Evolutionary conservation across 2,888 invertebrate genomes (phyloP).

Genomic region (Sphaerophoria rueppellii): DNA sequence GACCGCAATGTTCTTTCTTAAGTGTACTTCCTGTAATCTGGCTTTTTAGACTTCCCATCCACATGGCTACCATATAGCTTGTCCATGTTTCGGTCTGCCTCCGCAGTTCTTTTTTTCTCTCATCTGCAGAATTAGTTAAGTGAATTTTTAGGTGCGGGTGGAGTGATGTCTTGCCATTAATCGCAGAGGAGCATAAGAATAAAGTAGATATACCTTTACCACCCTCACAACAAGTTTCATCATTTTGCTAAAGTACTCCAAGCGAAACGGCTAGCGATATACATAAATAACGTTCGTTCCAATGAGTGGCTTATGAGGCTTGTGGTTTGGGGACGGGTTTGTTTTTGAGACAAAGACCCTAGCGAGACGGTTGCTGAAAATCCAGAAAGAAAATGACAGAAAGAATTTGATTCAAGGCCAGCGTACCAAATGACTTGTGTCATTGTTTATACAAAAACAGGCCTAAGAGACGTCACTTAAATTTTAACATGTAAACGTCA

Average conservation of each 20-base stretch:
- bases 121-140: background rate
- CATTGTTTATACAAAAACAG: too few relatives aligned
- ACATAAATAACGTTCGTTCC: conserved; percentile 39
- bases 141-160: background rate
- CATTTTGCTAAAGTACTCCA: conserved; percentile 38
- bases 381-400: background rate
- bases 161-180: background rate
- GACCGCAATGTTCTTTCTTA: background rate
- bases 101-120: background rate
- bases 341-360: conserved; percentile 10
- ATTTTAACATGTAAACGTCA: too few relatives aligned
- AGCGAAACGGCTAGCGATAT: conserved; percentile 50
- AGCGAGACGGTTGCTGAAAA: background rate
- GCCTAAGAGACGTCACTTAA: too few relatives aligned
- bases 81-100: conserved; percentile 1
- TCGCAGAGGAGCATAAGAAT: background rate
- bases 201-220: conserved; percentile 13
- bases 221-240: conserved; percentile 41
- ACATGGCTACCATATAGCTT: conserved; percentile 23
- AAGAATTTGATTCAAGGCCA: background rate
- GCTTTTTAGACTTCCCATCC: background rate
- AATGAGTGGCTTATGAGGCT: conserved; percentile 57
- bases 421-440: background rate
- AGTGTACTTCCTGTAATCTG: conserved; percentile 8
- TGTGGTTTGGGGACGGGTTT: conserved; percentile 18